Evolutionary conservation across 1,140 invertebrate genomes (phyloP), one percentile per base, ranked within the genome.

Genomic region (Drosophila tropicalis): DNA sequence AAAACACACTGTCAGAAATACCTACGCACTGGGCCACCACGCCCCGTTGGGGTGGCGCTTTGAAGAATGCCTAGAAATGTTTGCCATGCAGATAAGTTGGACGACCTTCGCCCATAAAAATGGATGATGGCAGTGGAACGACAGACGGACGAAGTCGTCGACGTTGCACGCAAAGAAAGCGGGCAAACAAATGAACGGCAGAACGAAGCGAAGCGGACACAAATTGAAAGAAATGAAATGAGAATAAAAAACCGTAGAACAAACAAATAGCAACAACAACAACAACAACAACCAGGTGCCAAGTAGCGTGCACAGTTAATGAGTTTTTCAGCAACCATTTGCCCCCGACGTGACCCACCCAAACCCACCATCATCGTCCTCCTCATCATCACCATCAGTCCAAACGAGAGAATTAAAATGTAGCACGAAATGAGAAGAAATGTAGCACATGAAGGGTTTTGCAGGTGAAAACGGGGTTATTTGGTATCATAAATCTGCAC

Each of bases 241-340:
- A 60, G 7, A 34, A 56, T 65, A 39, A 67, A 29, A 66, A 67
- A 34, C 36, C 22, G 7, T 15, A 41, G 13, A 60, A 56, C 9
- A 67, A 58, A 47, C 36, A 51, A 67, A 70, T 19, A n/a, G n/a
- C n/a, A n/a, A 34, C 5, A 64, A 60, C 29, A 56, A 54, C 29
- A 55, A 69, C 67, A 83, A 19, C 17, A 19, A 51, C 7, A 51
- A 51, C 44, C 78, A 89, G 85, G 85, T 90, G 84, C 84, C 84
- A 89, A 90, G 84, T 89, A 81, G 85, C 85, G 85, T 90, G 84
- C 85, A 78, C 84, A 84, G 84, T 89, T 89, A 89, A 89, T 90
- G 84, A 89, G 81, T 89, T 89, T 84, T 89, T 82, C 76, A 87
- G 65, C 72, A 79, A 61, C 12, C 25, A 41, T 22, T 54, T 66